A percentile compares a stretch with the other conserved stretches of the same genome.
phyloP scores from a whole-genome alignment of 2,888 invertebrate species.

The Microplitis manilae region DNA sequence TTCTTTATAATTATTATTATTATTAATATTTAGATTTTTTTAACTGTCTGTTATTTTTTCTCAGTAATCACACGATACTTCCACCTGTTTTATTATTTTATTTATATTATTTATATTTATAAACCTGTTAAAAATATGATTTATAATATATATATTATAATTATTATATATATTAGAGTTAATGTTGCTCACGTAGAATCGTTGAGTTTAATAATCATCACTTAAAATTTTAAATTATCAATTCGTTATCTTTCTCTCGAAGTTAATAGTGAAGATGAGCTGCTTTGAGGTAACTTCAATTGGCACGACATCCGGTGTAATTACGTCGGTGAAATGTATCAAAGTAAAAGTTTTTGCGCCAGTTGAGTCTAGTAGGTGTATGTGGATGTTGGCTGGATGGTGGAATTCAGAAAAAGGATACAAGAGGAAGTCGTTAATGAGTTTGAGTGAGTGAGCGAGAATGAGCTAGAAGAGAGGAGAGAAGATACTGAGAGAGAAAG shows the following conservation, averaged over 20 bases:
- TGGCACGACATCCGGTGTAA: conserved; percentile 31
- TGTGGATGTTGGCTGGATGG: neutral
- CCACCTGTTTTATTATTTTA: neutral
- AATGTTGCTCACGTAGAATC: neutral
- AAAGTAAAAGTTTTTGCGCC: conserved; percentile 25
- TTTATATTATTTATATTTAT: neutral
- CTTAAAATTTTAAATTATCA: neutral
- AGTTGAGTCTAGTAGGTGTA: neutral
- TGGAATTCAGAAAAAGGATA: neutral
- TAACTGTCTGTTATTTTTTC: neutral
- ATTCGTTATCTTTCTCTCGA: conserved; percentile 40
- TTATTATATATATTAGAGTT: neutral
- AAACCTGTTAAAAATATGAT: neutral
- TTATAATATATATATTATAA: neutral
- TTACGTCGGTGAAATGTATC: conserved; percentile 27
- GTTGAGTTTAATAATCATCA: neutral
- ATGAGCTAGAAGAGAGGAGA: neutral
- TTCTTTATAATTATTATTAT: neutral
- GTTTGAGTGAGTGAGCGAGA: neutral
- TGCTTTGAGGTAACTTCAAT: conserved; percentile 29
- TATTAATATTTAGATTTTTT: neutral
- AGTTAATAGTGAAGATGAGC: conserved; percentile 47
- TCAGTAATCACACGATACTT: neutral
- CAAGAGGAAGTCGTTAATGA: neutral
- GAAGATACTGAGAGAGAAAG: neutral